These are phyloP conservation scores for Actinia tenebrosa DNA, from an alignment of 64 coral and sea anemone genomes.

Conservation along the genomic window DNA sequence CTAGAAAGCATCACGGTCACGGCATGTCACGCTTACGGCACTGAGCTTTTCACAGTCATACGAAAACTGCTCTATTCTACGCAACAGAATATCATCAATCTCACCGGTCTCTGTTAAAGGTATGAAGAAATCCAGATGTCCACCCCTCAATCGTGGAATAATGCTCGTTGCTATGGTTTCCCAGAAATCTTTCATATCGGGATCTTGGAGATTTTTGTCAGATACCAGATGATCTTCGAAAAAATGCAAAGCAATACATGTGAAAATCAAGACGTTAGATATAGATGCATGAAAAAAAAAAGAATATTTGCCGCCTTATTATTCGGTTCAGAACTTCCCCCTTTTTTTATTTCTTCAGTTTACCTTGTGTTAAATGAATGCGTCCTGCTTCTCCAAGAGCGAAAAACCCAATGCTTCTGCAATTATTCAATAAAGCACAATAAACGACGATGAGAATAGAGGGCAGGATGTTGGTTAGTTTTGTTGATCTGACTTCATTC, in stretches of 20 bases:
- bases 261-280: too few relatives aligned
- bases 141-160: conserved; percentile 32
- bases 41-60: too few relatives aligned
- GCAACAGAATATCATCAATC: background rate
- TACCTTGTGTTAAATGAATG: conserved; percentile 73
- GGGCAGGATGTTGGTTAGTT: too few relatives aligned
- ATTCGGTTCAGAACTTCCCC: too few relatives aligned
- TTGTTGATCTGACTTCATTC: too few relatives aligned
- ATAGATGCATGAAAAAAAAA: too few relatives aligned
- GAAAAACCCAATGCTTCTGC: conserved; percentile 77
- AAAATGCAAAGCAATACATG: background rate
- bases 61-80: too few relatives aligned
- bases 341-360: background rate
- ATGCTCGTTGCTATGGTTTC: conserved; percentile 73
- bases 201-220: conserved; percentile 45
- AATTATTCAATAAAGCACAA: background rate
- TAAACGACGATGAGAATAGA: too few relatives aligned
- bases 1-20: too few relatives aligned
- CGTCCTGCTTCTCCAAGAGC: conserved; percentile 59
- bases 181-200: conserved; percentile 81
- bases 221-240: conserved; percentile 13
- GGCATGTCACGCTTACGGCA: too few relatives aligned
- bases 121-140: conserved; percentile 88
- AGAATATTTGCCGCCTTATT: too few relatives aligned
- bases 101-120: conserved; percentile 78